Base-by-base conservation (phyloP, 2,113 vertebrate species). In the Patagioenas fasciata region DNA sequence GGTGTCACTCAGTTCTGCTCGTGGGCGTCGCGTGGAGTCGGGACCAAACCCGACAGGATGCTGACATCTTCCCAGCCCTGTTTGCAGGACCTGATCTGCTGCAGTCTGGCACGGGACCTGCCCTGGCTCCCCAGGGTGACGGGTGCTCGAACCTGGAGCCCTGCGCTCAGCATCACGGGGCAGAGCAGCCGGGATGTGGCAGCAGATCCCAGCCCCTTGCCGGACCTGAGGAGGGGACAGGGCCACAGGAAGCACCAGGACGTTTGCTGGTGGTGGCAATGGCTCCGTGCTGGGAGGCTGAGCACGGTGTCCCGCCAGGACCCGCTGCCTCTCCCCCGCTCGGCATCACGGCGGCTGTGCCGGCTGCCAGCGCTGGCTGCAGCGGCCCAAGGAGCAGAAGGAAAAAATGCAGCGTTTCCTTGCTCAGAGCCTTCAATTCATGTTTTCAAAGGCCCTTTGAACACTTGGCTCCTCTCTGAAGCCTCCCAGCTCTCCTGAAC, bases 371-470 rank as follows among this genome's bases (percentile, higher is more conserved):
- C 6, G 5, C 78, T 86, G 69, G 69, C 80, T 80, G 67, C 66
- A 32, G 60, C 91, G 81, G 51, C 47, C 88, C 94, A 70, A 90
- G 95, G 96, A 95, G 83, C 80, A 92, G 86, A 72, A 88, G 92
- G 96, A 85, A 91, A 97, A 97, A 92, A 51, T 0, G 8, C 75
- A 28, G 67, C 15, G 1, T 96, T 97, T 95, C 79, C 72, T 95
- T 72, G 78, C 66, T 89, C 80, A 69, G 70, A 90, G 28, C 72
- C 94, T 83, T 97, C 80, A 74, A 80, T 96, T 71, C 86, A 69
- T 26, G 75, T 88, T 97, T 96, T 97, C 96, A 97, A 95, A 96
- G 89, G 77, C 51, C 79, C 72, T 95, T 70, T 92, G 86, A 97
- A 88, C 0, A 4, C 57, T 56, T 44, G 28, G 81, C 89, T 79